Percentiles rank a stretch among this genome's conserved stretches.
phyloP scores from a whole-genome alignment of 2,113 vertebrate genomes.

The Tylochromis polylepis region DNA sequence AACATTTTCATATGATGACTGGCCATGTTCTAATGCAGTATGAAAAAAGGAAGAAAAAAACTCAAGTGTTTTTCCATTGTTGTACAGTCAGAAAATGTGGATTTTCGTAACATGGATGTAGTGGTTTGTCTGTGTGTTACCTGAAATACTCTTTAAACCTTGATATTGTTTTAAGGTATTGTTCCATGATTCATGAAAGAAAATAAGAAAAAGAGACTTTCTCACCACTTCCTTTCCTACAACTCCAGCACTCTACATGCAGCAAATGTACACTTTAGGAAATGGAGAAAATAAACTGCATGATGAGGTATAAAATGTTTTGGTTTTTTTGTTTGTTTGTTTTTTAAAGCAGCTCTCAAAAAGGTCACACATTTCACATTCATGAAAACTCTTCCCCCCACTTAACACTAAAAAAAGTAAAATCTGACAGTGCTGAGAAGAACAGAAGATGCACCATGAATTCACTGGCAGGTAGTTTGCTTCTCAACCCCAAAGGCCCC shows the following conservation, averaged over 20 bases:
- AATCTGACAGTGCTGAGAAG: not conserved
- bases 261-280: not conserved
- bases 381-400: not conserved
- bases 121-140: not conserved
- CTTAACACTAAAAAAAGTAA: not conserved
- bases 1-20: not conserved
- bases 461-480: slow-evolving; percentile 10
- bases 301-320: not conserved
- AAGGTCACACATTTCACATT: not conserved
- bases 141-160: not conserved
- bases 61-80: not conserved
- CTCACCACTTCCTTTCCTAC: not conserved
- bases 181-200: no score
- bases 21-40: not conserved
- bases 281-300: not conserved
- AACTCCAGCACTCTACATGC: not conserved
- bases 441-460: slow-evolving; percentile 10
- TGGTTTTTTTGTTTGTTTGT: accelerated
- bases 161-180: not conserved
- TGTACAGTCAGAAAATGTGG: not conserved
- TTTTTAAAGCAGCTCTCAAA: not conserved
- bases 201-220: no score
- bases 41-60: no score
- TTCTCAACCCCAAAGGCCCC: not conserved
- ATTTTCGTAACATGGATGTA: not conserved